Evolutionary conservation across 1,140 invertebrate species (phyloP).

Genomic region (Popillia japonica): DNA sequence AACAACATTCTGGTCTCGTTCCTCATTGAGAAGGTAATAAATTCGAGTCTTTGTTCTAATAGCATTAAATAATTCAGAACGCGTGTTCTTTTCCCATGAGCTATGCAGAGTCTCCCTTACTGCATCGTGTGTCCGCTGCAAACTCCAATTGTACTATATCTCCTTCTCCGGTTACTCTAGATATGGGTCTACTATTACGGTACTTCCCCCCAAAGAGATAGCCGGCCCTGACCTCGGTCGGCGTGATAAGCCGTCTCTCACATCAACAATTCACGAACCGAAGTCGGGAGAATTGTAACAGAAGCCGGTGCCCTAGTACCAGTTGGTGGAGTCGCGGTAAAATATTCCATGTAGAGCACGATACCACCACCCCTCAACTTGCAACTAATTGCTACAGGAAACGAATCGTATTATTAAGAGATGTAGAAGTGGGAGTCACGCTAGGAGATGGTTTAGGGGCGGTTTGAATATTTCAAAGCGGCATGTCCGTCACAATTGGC

Average conservation of each 20-base stretch:
- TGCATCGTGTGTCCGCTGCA: too few relatives aligned
- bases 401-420: neutral
- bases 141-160: too few relatives aligned
- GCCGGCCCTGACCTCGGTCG: neutral
- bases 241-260: neutral
- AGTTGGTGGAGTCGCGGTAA: neutral
- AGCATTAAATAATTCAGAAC: conserved; percentile 34
- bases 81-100: neutral
- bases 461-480: conserved; percentile 21
- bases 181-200: neutral
- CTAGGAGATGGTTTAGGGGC: neutral
- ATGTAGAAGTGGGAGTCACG: neutral
- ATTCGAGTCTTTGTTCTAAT: conserved; percentile 35
- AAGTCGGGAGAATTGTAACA: neutral
- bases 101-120: too few relatives aligned
- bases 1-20: conserved; percentile 10
- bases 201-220: neutral
- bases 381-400: neutral
- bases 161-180: too few relatives aligned
- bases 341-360: neutral
- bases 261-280: conserved; percentile 9
- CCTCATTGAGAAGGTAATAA: conserved; percentile 14
- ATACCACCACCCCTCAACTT: neutral
- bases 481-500: neutral
- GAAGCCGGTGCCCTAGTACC: neutral